Evolutionary conservation across 2,797 vertebrate genomes (phyloP).

Genomic region (Cottoperca gobio): DNA sequence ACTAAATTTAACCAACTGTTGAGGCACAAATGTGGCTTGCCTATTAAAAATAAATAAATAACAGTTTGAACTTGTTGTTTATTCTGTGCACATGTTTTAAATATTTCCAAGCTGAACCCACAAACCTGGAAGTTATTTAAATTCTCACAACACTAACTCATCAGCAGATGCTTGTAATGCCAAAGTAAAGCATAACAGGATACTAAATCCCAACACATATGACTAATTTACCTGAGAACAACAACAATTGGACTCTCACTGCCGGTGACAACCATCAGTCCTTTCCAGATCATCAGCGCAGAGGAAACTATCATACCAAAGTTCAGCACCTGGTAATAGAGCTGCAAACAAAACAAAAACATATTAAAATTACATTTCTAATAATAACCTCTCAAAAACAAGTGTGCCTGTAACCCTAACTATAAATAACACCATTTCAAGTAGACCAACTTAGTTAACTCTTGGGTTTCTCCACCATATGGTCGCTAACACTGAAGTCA

Average conservation of each 20-base stretch:
- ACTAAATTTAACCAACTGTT: neutral
- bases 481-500: neutral
- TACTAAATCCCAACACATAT: neutral
- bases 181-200: too few species aligned
- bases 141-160: neutral
- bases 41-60: neutral
- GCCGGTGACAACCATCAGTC: constrained; percentile 97
- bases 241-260: constrained; percentile 99
- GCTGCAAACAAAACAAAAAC: constrained; percentile 76
- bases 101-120: neutral
- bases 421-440: neutral
- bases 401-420: accelerated
- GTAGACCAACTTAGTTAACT: neutral
- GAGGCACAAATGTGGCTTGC: neutral
- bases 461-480: neutral
- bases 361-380: neutral
- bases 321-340: constrained; percentile 99
- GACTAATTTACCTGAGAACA: constrained; percentile 91
- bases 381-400: neutral
- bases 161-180: neutral
- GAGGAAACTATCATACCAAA: constrained; percentile 99
- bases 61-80: neutral
- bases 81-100: too few species aligned
- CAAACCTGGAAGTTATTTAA: neutral
- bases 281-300: constrained; percentile 99